phyloP scores from a whole-genome alignment of 2,888 invertebrate genomes.

The Meghimatium bilineatum region DNA sequence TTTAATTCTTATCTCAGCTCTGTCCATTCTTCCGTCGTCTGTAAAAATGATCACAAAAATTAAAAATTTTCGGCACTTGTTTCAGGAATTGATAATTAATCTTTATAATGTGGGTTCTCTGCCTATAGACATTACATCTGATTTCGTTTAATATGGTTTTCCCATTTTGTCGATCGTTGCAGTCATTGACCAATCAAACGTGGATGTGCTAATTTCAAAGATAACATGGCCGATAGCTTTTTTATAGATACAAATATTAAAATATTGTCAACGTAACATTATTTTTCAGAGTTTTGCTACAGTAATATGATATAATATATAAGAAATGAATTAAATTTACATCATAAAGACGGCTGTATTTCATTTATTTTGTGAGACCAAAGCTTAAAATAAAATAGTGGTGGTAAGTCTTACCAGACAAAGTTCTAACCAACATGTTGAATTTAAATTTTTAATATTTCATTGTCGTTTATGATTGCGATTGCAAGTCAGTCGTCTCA shows the following conservation, averaged over 20 bases:
- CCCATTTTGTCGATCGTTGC: background rate
- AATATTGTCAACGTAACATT: background rate
- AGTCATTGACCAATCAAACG: slow-evolving; percentile 24
- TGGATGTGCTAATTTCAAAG: slow-evolving; percentile 24
- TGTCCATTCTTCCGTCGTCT: no score
- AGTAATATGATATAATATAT: background rate
- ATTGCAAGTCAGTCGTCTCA: no score
- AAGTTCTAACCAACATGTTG: background rate
- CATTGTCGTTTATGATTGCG: no score
- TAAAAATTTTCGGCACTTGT: no score
- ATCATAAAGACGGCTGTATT: background rate
- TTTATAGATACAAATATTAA: no score
- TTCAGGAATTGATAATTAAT: no score
- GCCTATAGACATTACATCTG: no score
- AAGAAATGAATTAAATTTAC: slow-evolving; percentile 1
- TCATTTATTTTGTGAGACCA: background rate
- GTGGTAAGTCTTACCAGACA: no score
- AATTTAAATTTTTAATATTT: background rate
- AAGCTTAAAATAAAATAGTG: background rate
- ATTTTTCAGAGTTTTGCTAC: slow-evolving; percentile 8
- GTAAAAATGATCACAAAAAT: no score
- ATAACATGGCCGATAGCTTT: slow-evolving; percentile 26
- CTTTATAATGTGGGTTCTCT: no score
- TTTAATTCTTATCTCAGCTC: no score
- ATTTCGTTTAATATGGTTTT: background rate